Evolutionary conservation across 2,888 invertebrate species (phyloP).

Genomic region (Lasius fuliginosus): DNA sequence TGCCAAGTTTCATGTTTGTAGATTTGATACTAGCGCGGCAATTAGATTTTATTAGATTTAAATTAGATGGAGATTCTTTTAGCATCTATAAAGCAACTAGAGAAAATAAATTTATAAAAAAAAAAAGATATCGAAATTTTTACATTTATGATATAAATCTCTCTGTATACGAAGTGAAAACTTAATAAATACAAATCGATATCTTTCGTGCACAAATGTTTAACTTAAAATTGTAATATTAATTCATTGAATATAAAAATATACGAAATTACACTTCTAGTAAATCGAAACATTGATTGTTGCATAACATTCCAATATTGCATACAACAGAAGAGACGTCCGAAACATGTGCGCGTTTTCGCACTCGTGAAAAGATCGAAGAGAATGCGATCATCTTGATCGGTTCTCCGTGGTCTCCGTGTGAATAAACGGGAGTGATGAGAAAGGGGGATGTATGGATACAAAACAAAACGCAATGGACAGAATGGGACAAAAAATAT

Average conservation of each 20-base stretch:
- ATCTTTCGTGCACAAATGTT: neutral
- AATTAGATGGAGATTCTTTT: neutral
- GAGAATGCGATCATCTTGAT: slow-evolving; percentile 1
- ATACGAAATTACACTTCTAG: neutral
- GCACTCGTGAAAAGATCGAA: neutral
- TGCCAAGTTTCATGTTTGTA: neutral
- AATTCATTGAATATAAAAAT: slow-evolving; percentile 12
- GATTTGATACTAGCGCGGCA: neutral
- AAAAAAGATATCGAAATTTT: slow-evolving; percentile 10
- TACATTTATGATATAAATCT: slow-evolving; percentile 10
- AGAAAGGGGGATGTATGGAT: neutral
- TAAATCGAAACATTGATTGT: neutral
- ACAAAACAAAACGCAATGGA: slow-evolving; percentile 28
- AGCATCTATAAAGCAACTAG: neutral
- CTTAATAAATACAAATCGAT: neutral
- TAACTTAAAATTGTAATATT: neutral
- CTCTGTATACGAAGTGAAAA: neutral
- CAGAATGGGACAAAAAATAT: slow-evolving; percentile 26
- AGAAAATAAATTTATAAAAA: neutral
- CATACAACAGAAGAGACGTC: neutral
- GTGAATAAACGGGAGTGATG: neutral
- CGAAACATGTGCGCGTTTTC: neutral
- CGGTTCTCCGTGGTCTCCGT: neutral
- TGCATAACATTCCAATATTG: neutral
- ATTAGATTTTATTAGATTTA: neutral